A percentile compares a stretch with the other conserved stretches of the same genome.
phyloP scores from a whole-genome alignment of 1,140 invertebrate genomes.

The Anastrepha obliqua region DNA sequence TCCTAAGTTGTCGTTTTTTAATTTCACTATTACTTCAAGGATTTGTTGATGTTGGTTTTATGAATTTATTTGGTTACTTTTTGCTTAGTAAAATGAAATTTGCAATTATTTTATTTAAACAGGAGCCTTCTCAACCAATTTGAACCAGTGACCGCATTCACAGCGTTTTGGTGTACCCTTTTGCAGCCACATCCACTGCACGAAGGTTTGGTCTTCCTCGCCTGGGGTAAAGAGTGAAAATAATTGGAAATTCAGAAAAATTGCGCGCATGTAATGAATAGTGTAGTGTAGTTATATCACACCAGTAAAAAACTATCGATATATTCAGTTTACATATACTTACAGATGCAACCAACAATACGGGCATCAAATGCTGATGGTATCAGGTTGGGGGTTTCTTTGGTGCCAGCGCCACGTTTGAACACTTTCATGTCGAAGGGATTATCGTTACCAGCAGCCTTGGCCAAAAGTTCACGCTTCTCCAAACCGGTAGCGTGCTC shows the following conservation, averaged over 20 bases:
- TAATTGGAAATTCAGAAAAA: too few relatives aligned
- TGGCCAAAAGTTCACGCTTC: constrained; percentile 89
- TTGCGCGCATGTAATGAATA: background rate
- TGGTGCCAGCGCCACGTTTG: constrained; percentile 87
- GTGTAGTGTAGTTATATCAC: too few relatives aligned
- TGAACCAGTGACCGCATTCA: constrained; percentile 97
- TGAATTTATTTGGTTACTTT: constrained; percentile 53
- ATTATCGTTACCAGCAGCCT: constrained; percentile 91
- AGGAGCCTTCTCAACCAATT: constrained; percentile 84
- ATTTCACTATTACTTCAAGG: constrained; percentile 27
- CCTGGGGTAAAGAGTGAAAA: constrained; percentile 66
- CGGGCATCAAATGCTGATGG: constrained; percentile 91
- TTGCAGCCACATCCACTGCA: constrained; percentile 97
- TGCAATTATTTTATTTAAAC: constrained; percentile 76
- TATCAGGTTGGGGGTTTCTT: constrained; percentile 90
- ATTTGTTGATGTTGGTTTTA: constrained; percentile 38
- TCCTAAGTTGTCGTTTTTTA: constrained; percentile 62
- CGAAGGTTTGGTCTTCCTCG: constrained; percentile 90
- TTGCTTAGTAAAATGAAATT: constrained; percentile 47
- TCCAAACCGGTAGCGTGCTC: constrained; percentile 96
- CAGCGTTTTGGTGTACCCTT: constrained; percentile 91
- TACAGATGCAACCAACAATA: constrained; percentile 95
- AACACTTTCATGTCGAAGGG: constrained; percentile 90
- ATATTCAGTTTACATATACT: constrained; percentile 64
- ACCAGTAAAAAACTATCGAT: background rate